These are phyloP conservation scores for Monochamus saltuarius DNA, from an alignment of 1,140 invertebrate species.

Conservation along the genomic window DNA sequence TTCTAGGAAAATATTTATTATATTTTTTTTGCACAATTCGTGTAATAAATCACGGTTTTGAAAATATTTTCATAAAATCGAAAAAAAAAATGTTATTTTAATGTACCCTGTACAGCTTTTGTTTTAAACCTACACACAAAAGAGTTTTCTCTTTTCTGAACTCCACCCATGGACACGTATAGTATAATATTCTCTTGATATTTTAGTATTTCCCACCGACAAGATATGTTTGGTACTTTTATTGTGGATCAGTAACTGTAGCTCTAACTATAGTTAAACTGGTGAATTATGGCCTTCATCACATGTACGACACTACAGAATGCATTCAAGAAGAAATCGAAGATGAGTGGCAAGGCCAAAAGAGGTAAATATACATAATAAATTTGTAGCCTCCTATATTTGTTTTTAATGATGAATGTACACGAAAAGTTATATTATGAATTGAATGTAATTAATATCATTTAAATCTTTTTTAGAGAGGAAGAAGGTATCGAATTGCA, in stretches of 20 bases:
- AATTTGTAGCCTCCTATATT: neutral
- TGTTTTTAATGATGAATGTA: slow-evolving; percentile 41
- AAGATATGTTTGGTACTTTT: slow-evolving; percentile 82
- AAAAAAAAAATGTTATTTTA: too few relatives aligned
- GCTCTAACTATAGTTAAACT: slow-evolving; percentile 84
- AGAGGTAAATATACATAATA: slow-evolving; percentile 29
- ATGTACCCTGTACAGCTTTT: too few relatives aligned
- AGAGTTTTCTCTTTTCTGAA: too few relatives aligned
- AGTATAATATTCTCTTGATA: slow-evolving; percentile 32
- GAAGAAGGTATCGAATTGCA: slow-evolving; percentile 85
- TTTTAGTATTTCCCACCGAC: slow-evolving; percentile 84
- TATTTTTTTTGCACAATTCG: too few relatives aligned
- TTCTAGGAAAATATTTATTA: too few relatives aligned
- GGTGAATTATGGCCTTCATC: slow-evolving; percentile 88
- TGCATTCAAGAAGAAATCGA: slow-evolving; percentile 67
- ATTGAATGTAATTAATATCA: neutral
- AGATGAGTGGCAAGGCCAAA: slow-evolving; percentile 41
- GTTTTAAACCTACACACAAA: too few relatives aligned
- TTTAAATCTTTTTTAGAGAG: slow-evolving; percentile 55
- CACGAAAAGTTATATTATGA: neutral
- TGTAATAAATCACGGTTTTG: too few relatives aligned
- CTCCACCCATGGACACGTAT: too few relatives aligned
- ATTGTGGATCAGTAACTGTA: slow-evolving; percentile 78
- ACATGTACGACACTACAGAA: slow-evolving; percentile 94
- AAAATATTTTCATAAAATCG: too few relatives aligned